Percentiles rank a stretch among this genome's conserved stretches.
These are phyloP conservation scores for Dryobotodes eremita DNA, from an alignment of 2,888 invertebrate genomes.

Conservation along the genomic window DNA sequence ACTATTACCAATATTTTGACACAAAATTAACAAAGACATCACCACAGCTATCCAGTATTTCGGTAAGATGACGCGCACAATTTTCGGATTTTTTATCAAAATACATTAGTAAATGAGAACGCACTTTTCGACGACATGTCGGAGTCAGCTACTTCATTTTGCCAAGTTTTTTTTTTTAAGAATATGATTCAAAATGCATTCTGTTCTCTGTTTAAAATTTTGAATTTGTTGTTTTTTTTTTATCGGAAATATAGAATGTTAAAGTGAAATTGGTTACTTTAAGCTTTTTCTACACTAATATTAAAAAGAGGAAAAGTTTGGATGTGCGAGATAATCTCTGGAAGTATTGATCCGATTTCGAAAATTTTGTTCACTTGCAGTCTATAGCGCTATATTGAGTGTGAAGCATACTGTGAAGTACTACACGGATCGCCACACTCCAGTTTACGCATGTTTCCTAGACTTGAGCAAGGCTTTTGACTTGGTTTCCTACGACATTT, in stretches of 20 bases:
- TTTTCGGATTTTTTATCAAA: slow-evolving; percentile 65
- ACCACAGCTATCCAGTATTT: slow-evolving; percentile 61
- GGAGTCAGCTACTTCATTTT: slow-evolving; percentile 68
- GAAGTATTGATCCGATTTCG: too few relatives aligned
- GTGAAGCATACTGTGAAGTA: too few relatives aligned
- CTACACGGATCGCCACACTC: too few relatives aligned
- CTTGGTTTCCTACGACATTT: too few relatives aligned
- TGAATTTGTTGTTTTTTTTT: neutral
- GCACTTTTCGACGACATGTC: slow-evolving; percentile 65
- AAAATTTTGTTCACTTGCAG: too few relatives aligned
- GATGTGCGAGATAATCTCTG: neutral
- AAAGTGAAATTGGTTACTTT: neutral
- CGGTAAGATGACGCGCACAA: slow-evolving; percentile 69
- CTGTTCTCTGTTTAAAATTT: slow-evolving; percentile 8
- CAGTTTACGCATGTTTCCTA: too few relatives aligned
- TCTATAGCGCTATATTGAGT: too few relatives aligned
- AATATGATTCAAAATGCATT: slow-evolving; percentile 14
- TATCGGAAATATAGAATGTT: too few relatives aligned
- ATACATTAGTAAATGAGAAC: slow-evolving; percentile 70
- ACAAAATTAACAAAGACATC: slow-evolving; percentile 70
- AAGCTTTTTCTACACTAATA: neutral
- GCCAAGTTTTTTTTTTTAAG: slow-evolving; percentile 39
- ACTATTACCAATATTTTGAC: slow-evolving; percentile 54
- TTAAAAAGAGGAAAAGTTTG: neutral
- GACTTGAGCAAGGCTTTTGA: too few relatives aligned